Evolutionary conservation across 2,888 invertebrate species (phyloP).

Genomic region (Spisula subtruncata): DNA sequence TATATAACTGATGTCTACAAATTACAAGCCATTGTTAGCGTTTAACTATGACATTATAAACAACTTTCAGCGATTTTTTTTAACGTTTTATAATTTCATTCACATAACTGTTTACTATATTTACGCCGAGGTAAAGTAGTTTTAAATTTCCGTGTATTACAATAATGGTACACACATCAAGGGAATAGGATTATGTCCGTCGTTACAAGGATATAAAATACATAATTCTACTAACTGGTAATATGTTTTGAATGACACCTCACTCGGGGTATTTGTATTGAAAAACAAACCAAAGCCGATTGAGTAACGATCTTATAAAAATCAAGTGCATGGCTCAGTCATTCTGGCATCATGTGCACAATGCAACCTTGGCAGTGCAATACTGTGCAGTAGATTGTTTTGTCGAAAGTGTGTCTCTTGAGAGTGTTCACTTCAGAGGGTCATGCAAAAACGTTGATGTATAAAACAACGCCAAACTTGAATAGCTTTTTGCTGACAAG

Average conservation of each 20-base stretch:
- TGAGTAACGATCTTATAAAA: background rate
- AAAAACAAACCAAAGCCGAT: background rate
- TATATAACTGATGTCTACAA: background rate
- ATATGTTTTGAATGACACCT: slow-evolving; percentile 10
- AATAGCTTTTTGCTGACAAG: too few relatives aligned
- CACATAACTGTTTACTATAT: background rate
- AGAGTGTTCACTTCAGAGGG: too few relatives aligned
- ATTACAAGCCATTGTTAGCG: background rate
- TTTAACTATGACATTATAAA: background rate
- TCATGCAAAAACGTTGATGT: too few relatives aligned
- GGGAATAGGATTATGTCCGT: background rate
- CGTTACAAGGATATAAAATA: slow-evolving; percentile 9
- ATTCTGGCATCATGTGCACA: too few relatives aligned
- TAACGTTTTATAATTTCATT: background rate
- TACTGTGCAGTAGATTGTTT: too few relatives aligned
- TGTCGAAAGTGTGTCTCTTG: too few relatives aligned
- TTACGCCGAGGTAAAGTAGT: slow-evolving; percentile 12
- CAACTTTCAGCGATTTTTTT: background rate
- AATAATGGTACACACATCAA: slow-evolving; percentile 13
- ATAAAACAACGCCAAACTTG: too few relatives aligned
- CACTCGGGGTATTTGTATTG: background rate
- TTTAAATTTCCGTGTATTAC: slow-evolving; percentile 5
- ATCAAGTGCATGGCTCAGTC: too few relatives aligned
- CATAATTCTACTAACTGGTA: background rate
- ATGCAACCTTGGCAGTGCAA: too few relatives aligned